Evolutionary conservation across 2,888 invertebrate species (phyloP).

Genomic region (Aporophyla lueneburgensis): DNA sequence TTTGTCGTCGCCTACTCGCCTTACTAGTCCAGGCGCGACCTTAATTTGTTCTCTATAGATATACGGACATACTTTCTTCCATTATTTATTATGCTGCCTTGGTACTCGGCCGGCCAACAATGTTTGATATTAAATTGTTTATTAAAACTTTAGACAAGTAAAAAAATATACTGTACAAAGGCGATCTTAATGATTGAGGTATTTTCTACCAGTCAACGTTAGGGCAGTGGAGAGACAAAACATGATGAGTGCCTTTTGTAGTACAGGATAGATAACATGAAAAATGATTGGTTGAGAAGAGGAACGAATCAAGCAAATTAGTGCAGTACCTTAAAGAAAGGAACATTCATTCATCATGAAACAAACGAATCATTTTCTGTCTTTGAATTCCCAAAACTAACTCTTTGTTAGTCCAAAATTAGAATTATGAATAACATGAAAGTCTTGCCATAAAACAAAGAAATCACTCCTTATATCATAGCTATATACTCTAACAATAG

Average conservation of each 20-base stretch:
- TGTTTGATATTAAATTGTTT: neutral
- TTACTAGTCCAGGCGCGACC: conserved; percentile 38
- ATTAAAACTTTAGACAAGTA: too few relatives aligned
- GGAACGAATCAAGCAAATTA: too few relatives aligned
- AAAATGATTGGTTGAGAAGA: too few relatives aligned
- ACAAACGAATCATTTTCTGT: neutral
- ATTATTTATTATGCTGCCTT: conserved; percentile 21
- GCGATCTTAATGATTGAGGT: too few relatives aligned
- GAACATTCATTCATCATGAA: neutral
- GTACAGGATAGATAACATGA: too few relatives aligned
- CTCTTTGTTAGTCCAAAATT: conserved; percentile 23
- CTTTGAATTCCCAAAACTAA: neutral
- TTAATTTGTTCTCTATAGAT: conserved; percentile 46
- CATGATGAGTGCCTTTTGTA: too few relatives aligned
- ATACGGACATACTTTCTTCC: conserved; percentile 29
- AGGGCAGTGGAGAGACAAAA: too few relatives aligned
- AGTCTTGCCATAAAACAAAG: conserved; percentile 20
- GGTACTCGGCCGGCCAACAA: neutral
- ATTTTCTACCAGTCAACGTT: too few relatives aligned
- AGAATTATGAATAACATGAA: conserved; percentile 20
- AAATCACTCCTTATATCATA: conserved; percentile 20
- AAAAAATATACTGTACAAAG: too few relatives aligned
- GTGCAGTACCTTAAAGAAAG: too few relatives aligned
- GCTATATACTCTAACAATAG: conserved; percentile 19
- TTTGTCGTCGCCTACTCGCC: conserved; percentile 26